Evolutionary conservation across 2,113 vertebrate species (phyloP), one percentile per base, ranked within the genome.

Genomic region (Bolborhynchus lineola): DNA sequence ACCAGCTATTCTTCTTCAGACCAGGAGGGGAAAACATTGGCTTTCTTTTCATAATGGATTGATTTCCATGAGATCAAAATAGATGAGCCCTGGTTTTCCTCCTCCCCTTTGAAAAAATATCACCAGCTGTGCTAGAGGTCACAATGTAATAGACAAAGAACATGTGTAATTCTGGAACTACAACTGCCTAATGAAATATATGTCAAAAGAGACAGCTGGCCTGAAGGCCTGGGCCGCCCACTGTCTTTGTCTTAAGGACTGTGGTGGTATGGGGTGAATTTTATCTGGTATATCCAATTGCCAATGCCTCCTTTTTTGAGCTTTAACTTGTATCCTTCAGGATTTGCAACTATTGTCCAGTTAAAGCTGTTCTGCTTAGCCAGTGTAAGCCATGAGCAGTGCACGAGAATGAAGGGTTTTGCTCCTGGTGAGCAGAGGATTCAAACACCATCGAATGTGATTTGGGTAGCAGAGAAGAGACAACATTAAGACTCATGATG

Each of bases 121-220:
- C 86, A 75, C 80, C 91, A 96, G 96, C 95, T 94, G 92, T 77
- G 91, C 90, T 74, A 65, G 74, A 42, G 91, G 83, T 96, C 83
- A 92, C 23, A 11, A 84, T 29, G 46, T 37, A 86, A 83, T 13
- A 88, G 88, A 79, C 93, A 86, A 90, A 88, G 95, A 90, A 96
- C 6, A 1, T 89, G 88, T 55, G 88, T 82, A 92, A 95, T 88
- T 90, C 95, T 78, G 88, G 80, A 95, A 24, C 93, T 94, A 33
- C 92, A 94, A 94, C 91, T 94, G 88, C 96, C 95, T 79, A 26
- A 80, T 93, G 91, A 87, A 96, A 96, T 96, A 91, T 7, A 82
- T 28, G 93, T 96, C 96, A 97, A 96, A 94, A 95, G 81, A 95
- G 96, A 93, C 92, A 95, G 85, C 88, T 95, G 91, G 93, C 95